Conservation (phyloP, 2,113 vertebrate species). For the Phalacrocorax pelagicus region DNA sequence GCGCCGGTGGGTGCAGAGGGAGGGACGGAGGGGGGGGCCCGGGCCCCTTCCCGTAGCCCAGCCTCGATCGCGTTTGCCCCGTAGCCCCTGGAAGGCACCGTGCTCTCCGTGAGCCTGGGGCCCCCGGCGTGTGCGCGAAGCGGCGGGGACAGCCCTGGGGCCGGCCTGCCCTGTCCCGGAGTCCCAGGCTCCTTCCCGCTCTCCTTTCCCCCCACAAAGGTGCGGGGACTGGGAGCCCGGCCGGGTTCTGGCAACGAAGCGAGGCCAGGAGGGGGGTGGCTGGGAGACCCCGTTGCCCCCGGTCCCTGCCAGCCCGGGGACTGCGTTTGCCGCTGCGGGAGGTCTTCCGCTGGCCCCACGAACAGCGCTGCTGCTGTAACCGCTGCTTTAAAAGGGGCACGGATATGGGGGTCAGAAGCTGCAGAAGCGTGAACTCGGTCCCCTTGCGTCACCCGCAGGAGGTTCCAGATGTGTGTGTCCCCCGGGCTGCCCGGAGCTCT, state of each 20-base stretch:
- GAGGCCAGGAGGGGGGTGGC: neutral
- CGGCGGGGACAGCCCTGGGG: neutral
- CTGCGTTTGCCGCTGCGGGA: neutral
- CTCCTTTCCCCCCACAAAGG: neutral
- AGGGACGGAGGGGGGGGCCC: neutral
- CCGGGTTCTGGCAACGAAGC: neutral
- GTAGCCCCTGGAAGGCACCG: neutral
- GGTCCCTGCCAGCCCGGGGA: neutral
- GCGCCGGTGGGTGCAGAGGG: neutral
- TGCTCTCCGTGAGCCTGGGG: neutral
- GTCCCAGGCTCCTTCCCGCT: neutral
- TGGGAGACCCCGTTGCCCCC: neutral
- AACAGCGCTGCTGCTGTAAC: neutral
- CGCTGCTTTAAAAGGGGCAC: neutral
- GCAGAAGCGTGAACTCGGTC: neutral
- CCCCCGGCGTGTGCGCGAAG: neutral
- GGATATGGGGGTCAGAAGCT: neutral
- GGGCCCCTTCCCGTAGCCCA: neutral
- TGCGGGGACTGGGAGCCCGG: neutral
- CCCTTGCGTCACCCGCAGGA: rapidly evolving
- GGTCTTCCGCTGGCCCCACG: neutral
- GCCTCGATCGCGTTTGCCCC: neutral
- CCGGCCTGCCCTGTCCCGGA: neutral
- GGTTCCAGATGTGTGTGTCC: neutral
- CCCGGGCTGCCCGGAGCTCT: neutral